Percentiles rank a stretch among this genome's conserved stretches.
phyloP scores from a whole-genome alignment of 2,113 vertebrate genomes.

The Thermophis baileyi region DNA sequence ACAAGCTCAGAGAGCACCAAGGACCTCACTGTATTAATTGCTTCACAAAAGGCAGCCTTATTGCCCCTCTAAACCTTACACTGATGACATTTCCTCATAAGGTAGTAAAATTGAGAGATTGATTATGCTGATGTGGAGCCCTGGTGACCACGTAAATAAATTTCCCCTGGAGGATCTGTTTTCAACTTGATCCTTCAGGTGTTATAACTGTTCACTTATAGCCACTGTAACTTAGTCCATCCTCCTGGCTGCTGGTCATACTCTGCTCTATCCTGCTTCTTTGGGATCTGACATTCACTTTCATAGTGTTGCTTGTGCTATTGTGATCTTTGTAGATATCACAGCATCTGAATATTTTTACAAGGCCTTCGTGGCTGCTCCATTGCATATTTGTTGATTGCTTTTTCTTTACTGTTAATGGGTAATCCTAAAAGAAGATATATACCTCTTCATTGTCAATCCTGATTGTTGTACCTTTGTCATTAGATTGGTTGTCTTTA shows the following conservation, averaged over 20 bases:
- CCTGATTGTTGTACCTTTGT: neutral
- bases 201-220: neutral
- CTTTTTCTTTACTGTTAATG: neutral
- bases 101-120: neutral
- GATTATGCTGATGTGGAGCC: neutral
- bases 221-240: neutral
- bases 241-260: neutral
- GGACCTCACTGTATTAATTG: neutral
- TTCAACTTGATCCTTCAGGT: neutral
- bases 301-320: neutral
- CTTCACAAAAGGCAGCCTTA: neutral
- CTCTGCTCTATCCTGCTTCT: neutral
- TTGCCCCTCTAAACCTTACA: neutral
- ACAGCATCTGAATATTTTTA: neutral
- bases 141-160: neutral
- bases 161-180: neutral
- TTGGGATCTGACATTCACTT: neutral
- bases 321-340: neutral
- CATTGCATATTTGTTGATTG: neutral
- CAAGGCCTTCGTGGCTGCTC: neutral
- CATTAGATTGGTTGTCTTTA: neutral
- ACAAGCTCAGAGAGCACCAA: neutral
- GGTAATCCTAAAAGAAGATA: neutral
- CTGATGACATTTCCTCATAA: neutral
- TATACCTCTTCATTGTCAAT: neutral